These are phyloP conservation scores for Serripes groenlandicus DNA, from an alignment of 2,888 invertebrate species.

Conservation along the genomic window DNA sequence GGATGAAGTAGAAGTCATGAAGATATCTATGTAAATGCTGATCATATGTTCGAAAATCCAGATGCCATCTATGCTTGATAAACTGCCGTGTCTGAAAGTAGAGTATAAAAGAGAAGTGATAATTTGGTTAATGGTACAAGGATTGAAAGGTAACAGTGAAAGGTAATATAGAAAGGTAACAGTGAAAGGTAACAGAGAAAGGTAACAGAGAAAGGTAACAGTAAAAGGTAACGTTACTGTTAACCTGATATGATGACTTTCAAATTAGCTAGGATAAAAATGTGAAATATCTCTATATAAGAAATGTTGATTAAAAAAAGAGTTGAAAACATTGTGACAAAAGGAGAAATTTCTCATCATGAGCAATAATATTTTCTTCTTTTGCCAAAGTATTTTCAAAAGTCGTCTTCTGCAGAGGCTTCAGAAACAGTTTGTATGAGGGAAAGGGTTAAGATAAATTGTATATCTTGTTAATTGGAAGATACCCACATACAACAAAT, in stretches of 20 bases:
- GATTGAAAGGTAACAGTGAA: neutral
- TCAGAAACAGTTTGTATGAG: no score
- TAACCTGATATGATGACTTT: no score
- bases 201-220: neutral
- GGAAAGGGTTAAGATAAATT: no score
- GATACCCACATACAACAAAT: no score
- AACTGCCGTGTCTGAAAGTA: constrained; percentile 34
- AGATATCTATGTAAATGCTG: no score
- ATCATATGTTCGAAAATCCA: no score
- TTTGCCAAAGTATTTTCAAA: neutral
- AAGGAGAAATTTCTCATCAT: neutral
- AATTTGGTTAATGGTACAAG: neutral
- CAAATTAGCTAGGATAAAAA: no score
- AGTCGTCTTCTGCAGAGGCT: neutral
- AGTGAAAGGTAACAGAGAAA: neutral
- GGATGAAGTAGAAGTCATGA: no score
- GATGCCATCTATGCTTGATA: constrained; percentile 23
- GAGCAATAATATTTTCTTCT: neutral
- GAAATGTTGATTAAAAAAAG: no score
- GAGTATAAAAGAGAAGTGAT: no score
- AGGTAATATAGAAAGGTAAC: neutral
- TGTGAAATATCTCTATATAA: no score
- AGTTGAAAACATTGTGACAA: neutral
- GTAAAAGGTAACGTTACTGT: neutral
- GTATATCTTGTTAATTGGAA: no score